A percentile compares a stretch with the other conserved stretches of the same genome.
phyloP scores from a whole-genome alignment of 2,888 invertebrate species.

The Limnephilus auricula region DNA sequence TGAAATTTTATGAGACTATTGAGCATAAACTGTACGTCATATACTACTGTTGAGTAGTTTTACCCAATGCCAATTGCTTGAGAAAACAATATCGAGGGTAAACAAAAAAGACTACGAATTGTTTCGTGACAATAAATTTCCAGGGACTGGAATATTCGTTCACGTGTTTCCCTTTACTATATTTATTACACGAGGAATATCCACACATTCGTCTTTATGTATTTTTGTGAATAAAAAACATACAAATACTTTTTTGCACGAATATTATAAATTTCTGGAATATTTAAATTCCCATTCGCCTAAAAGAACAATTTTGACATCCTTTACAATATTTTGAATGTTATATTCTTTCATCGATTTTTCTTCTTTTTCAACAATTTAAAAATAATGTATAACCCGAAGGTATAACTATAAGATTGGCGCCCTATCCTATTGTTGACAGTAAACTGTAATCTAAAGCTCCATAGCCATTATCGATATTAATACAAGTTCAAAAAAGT shows the following conservation, averaged over 20 bases:
- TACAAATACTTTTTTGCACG: not conserved
- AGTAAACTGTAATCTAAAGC: not conserved
- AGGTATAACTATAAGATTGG: no score
- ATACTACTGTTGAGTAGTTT: not conserved
- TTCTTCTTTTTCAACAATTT: not conserved
- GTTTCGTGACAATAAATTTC: slow-evolving; percentile 2
- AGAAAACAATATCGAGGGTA: not conserved
- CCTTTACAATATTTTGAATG: not conserved
- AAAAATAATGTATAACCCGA: not conserved
- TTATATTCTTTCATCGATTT: not conserved
- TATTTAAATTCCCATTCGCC: not conserved
- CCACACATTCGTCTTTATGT: not conserved
- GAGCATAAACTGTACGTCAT: not conserved
- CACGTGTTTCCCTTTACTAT: not conserved
- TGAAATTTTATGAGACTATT: not conserved
- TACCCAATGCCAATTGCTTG: not conserved
- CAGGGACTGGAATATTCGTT: not conserved
- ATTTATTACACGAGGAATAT: not conserved
- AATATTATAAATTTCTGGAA: not conserved
- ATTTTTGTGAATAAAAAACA: not conserved
- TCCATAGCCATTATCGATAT: not conserved
- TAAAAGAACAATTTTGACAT: not conserved
- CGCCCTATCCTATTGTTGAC: not conserved
- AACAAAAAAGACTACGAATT: not conserved
- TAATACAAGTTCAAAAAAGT: not conserved